Conservation (phyloP, 2,888 invertebrate genomes). For the Tiliacea aurago region DNA sequence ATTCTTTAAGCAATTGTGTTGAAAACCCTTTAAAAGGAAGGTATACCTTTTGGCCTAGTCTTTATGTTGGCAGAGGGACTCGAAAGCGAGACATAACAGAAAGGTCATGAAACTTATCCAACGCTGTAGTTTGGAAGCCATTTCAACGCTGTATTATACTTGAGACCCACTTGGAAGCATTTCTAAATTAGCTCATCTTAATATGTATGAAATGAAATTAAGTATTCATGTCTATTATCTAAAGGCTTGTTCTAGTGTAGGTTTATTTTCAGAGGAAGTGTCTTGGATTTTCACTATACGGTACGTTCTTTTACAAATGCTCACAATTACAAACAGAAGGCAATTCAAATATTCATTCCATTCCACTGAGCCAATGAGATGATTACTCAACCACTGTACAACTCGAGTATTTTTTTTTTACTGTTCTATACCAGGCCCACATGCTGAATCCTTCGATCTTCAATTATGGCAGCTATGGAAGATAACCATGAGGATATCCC, state of each 20-base stretch:
- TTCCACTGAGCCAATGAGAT: background rate
- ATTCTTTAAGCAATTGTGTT: too few relatives aligned
- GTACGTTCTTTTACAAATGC: background rate
- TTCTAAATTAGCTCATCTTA: constrained; percentile 48
- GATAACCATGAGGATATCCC: background rate
- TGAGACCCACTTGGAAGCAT: constrained; percentile 44
- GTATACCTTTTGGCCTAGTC: background rate
- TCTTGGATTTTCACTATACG: background rate
- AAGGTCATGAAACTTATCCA: constrained; percentile 69
- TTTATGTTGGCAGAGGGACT: constrained; percentile 39
- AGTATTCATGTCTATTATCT: constrained; percentile 6
- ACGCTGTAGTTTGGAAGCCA: constrained; percentile 68
- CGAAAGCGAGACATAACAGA: constrained; percentile 48
- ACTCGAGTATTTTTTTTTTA: background rate
- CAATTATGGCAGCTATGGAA: background rate
- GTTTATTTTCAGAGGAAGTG: background rate
- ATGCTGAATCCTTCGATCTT: background rate
- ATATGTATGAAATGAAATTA: constrained; percentile 32
- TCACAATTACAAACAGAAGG: background rate
- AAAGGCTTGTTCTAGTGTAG: constrained; percentile 20
- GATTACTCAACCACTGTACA: background rate
- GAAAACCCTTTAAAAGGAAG: background rate
- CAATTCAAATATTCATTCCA: background rate
- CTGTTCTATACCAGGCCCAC: background rate
- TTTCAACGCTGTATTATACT: constrained; percentile 56